A percentile compares a stretch with the other conserved stretches of the same genome.
Evolutionary conservation across 2,113 vertebrate genomes (phyloP).

Genomic region (Bubo bubo): DNA sequence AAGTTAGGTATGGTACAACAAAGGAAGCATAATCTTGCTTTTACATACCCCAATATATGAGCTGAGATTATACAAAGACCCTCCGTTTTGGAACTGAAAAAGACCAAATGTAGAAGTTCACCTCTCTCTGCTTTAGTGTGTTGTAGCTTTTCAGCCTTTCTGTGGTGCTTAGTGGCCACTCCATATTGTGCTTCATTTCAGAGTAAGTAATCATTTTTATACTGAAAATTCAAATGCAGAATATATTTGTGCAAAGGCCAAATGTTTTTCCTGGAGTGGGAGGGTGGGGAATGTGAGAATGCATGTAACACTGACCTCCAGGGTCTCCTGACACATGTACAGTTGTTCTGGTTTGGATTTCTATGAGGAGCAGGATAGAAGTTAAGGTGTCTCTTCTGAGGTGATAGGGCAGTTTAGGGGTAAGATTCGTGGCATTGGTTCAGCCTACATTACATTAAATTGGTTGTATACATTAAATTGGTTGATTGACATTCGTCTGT

Average conservation of each 20-base stretch:
- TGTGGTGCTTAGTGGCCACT: background rate
- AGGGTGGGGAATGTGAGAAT: background rate
- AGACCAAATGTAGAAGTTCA: background rate
- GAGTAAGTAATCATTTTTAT: background rate
- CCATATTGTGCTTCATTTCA: background rate
- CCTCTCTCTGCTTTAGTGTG: background rate
- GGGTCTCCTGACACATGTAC: background rate
- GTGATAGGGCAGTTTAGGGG: background rate
- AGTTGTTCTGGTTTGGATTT: background rate
- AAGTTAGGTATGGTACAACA: background rate
- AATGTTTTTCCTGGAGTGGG: rapidly evolving
- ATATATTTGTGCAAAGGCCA: background rate
- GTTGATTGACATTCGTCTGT: background rate
- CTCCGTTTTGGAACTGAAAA: background rate
- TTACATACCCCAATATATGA: background rate
- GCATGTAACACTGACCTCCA: background rate
- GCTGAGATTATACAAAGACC: background rate
- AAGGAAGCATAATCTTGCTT: background rate
- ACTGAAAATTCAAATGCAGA: background rate
- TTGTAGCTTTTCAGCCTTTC: background rate
- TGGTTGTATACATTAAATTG: background rate
- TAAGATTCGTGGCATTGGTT: background rate
- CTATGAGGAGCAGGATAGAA: rapidly evolving
- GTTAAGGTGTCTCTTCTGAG: background rate
- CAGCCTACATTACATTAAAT: background rate